These are phyloP conservation scores for Heptranchias perlo DNA, from an alignment of 2,113 vertebrate species.

Conservation along the genomic window DNA sequence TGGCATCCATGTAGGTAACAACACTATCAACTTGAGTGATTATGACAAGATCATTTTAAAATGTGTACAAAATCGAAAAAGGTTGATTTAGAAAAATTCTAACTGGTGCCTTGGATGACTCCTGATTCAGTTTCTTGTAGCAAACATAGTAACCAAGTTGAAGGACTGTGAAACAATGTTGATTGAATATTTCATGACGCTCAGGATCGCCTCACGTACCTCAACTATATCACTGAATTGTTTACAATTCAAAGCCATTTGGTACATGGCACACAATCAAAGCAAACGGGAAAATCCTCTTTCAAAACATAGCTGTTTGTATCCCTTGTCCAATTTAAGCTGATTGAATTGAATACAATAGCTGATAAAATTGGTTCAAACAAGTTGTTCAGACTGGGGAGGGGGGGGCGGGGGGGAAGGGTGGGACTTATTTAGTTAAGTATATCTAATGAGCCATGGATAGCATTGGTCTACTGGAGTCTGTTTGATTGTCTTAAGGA, in stretches of 20 bases:
- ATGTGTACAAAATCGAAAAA: background rate
- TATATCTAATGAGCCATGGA: background rate
- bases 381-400: background rate
- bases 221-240: background rate
- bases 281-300: background rate
- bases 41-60: background rate
- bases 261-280: background rate
- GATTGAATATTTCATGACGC: background rate
- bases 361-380: background rate
- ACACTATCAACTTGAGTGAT: background rate
- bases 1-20: background rate
- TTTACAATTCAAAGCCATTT: background rate
- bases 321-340: background rate
- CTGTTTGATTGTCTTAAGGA: too few species aligned
- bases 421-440: background rate
- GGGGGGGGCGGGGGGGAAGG: background rate
- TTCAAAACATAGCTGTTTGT: background rate
- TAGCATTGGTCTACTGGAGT: background rate
- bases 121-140: too few species aligned
- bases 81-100: background rate
- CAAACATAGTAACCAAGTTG: too few species aligned
- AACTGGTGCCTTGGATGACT: background rate
- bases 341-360: background rate
- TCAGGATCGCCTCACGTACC: background rate
- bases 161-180: background rate